These are phyloP conservation scores for Cryptus armator DNA, from an alignment of 2,888 invertebrate genomes.

Conservation along the genomic window DNA sequence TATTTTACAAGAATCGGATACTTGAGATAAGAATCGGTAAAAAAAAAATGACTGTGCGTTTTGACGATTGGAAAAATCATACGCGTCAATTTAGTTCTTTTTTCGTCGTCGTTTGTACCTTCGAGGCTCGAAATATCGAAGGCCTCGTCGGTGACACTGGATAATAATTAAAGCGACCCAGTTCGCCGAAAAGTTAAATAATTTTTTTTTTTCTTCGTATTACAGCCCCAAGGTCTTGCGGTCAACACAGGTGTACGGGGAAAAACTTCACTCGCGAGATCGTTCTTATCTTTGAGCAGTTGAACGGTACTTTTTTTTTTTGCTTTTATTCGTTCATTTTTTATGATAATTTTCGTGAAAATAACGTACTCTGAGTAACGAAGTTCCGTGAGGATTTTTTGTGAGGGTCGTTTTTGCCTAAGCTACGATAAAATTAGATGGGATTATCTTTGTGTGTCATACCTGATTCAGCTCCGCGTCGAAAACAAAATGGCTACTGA, in stretches of 20 bases:
- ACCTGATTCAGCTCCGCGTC: slow-evolving; percentile 82
- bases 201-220: not conserved
- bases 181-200: not conserved
- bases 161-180: not conserved
- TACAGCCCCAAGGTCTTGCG: slow-evolving; percentile 34
- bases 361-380: slow-evolving; percentile 20
- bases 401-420: slow-evolving; percentile 61
- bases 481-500: slow-evolving; percentile 84
- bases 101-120: not conserved
- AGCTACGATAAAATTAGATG: slow-evolving; percentile 75
- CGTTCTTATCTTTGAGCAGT: slow-evolving; percentile 36
- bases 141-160: slow-evolving; percentile 4
- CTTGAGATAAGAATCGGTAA: not conserved
- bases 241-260: slow-evolving; percentile 52
- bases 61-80: not conserved
- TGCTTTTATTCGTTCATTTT: not conserved
- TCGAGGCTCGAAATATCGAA: not conserved
- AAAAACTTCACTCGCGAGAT: slow-evolving; percentile 63
- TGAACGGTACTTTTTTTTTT: slow-evolving; percentile 23
- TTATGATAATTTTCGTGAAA: slow-evolving; percentile 7
- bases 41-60: not conserved
- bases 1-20: not conserved
- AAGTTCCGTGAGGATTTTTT: slow-evolving; percentile 32
- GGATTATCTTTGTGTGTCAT: slow-evolving; percentile 81
- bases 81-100: not conserved